A percentile compares a stretch with the other conserved stretches of the same genome.
phyloP scores from a whole-genome alignment of 1,140 invertebrate species.

The Macrosteles quadrilineatus region DNA sequence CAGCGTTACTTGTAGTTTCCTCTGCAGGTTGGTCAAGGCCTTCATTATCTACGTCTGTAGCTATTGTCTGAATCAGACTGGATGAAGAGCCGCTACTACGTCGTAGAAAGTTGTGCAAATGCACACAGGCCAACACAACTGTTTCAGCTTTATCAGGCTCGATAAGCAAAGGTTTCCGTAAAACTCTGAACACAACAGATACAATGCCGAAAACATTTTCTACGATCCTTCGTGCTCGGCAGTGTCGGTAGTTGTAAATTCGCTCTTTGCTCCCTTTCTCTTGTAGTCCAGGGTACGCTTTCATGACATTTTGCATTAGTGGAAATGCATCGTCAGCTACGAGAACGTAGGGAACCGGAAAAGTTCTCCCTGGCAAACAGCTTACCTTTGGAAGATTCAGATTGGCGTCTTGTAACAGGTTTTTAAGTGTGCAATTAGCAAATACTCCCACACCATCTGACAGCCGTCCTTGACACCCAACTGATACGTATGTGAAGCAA shows the following conservation, averaged over 20 bases:
- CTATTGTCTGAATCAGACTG: no score
- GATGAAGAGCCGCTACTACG: no score
- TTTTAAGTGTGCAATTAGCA: background rate
- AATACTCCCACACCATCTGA: slow-evolving; percentile 50
- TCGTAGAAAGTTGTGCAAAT: slow-evolving; percentile 35
- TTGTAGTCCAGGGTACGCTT: background rate
- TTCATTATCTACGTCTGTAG: no score
- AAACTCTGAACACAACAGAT: slow-evolving; percentile 49
- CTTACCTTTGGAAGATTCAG: background rate
- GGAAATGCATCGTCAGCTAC: background rate
- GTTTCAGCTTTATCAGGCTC: slow-evolving; percentile 41
- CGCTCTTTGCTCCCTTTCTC: background rate
- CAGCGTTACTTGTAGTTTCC: no score
- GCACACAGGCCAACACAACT: slow-evolving; percentile 43
- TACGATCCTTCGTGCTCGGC: background rate
- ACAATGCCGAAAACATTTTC: slow-evolving; percentile 35
- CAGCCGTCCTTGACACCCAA: slow-evolving; percentile 50
- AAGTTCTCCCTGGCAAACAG: background rate
- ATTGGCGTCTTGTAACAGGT: background rate
- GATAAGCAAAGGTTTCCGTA: slow-evolving; percentile 45
- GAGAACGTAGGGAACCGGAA: no score
- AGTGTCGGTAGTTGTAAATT: background rate
- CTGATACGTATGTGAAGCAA: slow-evolving; percentile 51
- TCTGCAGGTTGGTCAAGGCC: no score
- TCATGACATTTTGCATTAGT: background rate